Conservation (phyloP, 2,797 vertebrate species). For the Pangasius krempfi region DNA sequence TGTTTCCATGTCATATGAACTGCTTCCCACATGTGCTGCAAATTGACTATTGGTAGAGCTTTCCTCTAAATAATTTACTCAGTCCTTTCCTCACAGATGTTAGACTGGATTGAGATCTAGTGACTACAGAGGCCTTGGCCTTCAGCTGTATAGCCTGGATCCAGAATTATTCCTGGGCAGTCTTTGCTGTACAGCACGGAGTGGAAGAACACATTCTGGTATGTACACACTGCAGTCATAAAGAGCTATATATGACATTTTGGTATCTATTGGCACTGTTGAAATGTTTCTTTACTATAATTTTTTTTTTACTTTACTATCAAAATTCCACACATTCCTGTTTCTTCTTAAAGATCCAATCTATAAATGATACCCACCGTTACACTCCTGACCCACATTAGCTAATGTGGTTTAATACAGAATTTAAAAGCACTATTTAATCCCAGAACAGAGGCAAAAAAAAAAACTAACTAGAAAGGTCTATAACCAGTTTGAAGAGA, state of each 20-base stretch:
- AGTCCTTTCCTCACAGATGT: conserved; percentile 14
- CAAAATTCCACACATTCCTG: neutral
- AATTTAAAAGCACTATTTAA: conserved; percentile 54
- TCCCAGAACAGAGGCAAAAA: conserved; percentile 24
- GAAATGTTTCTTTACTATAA: neutral
- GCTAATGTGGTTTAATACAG: conserved; percentile 23
- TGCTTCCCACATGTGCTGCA: conserved; percentile 8
- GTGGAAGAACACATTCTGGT: neutral
- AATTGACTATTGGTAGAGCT: conserved; percentile 6
- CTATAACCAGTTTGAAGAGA: neutral
- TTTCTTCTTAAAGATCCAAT: neutral
- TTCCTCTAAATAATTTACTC: conserved; percentile 15
- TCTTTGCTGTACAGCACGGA: neutral
- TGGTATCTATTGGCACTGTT: neutral
- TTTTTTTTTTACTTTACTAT: neutral
- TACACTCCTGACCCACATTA: conserved; percentile 25
- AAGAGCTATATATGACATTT: neutral
- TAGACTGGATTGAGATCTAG: conserved; percentile 2
- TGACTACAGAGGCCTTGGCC: neutral
- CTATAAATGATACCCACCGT: conserved; percentile 29
- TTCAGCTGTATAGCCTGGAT: neutral
- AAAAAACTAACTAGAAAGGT: conserved; percentile 19
- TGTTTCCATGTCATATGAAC: conserved; percentile 15
- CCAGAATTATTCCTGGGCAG: neutral
- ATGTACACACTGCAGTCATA: neutral